Conservation (phyloP, 2,113 vertebrate species). For the Vulpes lagopus region DNA sequence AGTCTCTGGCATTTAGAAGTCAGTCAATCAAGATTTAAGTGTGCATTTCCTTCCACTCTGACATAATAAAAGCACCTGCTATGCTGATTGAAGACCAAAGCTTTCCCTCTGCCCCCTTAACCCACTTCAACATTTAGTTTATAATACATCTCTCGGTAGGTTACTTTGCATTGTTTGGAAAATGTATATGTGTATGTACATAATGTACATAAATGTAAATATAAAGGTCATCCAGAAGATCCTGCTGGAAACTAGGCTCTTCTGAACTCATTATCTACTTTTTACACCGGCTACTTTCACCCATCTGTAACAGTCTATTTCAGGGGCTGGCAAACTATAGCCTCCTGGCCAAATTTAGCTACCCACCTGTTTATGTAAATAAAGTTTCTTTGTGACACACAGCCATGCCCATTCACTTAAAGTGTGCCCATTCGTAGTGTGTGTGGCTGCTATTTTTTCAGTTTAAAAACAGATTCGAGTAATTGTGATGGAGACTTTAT, state of each 20-base stretch:
- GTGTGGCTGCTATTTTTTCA: not conserved
- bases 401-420: not conserved
- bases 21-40: not conserved
- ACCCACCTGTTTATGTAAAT: not conserved
- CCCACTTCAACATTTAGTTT: not conserved
- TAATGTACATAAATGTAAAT: too few relatives aligned
- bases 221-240: not conserved
- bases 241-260: not conserved
- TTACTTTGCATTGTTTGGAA: conserved; percentile 8
- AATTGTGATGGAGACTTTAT: not conserved
- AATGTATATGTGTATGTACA: not conserved
- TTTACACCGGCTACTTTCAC: not conserved
- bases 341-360: not conserved
- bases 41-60: not conserved
- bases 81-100: not conserved
- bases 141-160: not conserved
- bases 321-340: not conserved
- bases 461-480: not conserved
- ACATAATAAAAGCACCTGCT: not conserved
- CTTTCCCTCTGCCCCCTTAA: not conserved
- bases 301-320: not conserved
- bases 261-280: not conserved
- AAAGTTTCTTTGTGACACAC: not conserved
- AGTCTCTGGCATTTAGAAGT: not conserved
- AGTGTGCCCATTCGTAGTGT: not conserved